These are phyloP conservation scores for Karalla daura DNA, from an alignment of 2,797 vertebrate genomes.

Conservation along the genomic window DNA sequence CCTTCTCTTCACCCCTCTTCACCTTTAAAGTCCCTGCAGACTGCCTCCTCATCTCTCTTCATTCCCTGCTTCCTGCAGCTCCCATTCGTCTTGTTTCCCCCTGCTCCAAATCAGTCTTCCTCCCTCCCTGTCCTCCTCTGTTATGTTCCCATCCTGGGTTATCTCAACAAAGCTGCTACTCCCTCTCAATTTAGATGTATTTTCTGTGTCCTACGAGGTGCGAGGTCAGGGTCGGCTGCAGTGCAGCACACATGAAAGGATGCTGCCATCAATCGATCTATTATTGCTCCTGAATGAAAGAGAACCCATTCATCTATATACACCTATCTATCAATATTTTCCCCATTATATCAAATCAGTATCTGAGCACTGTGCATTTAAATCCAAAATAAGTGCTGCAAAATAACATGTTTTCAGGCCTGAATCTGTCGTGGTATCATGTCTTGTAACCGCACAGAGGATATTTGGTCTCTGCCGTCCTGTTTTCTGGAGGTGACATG, in stretches of 20 bases:
- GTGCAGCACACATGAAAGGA: slow-evolving; percentile 29
- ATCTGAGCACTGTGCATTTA: too few relatives aligned
- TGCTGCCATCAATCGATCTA: too few relatives aligned
- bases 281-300: too few relatives aligned
- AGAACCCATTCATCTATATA: too few relatives aligned
- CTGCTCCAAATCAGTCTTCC: slow-evolving; percentile 34
- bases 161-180: not conserved
- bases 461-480: slow-evolving; percentile 34
- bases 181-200: slow-evolving; percentile 14
- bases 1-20: slow-evolving; percentile 69
- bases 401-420: too few relatives aligned
- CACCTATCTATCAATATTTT: too few relatives aligned
- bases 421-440: too few relatives aligned
- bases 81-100: slow-evolving; percentile 56
- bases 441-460: not conserved
- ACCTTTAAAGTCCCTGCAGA: slow-evolving; percentile 71
- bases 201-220: slow-evolving; percentile 29
- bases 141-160: slow-evolving; percentile 13
- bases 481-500: slow-evolving; percentile 17
- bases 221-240: slow-evolving; percentile 50
- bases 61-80: slow-evolving; percentile 46
- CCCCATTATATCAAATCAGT: too few relatives aligned
- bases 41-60: slow-evolving; percentile 57
- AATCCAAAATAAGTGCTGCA: too few relatives aligned
- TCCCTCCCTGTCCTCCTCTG: slow-evolving; percentile 23